Percentiles rank a stretch among this genome's conserved stretches.
Conservation (phyloP, 2,888 invertebrate genomes). For the Nephrotoma appendiculata region DNA sequence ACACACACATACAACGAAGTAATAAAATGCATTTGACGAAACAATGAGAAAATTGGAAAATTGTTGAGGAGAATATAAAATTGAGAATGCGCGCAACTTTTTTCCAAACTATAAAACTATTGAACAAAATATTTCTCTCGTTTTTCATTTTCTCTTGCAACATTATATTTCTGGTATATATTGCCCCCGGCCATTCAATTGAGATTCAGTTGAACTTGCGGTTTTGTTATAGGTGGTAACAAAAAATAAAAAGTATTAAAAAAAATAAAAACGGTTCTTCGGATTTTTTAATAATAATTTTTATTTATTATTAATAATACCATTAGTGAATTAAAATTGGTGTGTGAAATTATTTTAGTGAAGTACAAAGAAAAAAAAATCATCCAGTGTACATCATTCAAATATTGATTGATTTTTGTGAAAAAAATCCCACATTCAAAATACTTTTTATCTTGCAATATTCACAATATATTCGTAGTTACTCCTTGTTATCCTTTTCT, state of each 20-base stretch:
- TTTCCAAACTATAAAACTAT: background rate
- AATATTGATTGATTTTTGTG: background rate
- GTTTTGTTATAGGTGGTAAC: background rate
- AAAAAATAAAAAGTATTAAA: background rate
- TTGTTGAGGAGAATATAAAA: background rate
- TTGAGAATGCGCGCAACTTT: background rate
- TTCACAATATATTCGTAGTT: background rate
- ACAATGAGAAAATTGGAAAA: background rate
- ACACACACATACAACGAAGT: background rate
- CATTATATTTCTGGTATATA: conserved; percentile 8
- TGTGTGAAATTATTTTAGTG: background rate
- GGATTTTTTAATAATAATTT: background rate
- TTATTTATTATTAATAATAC: background rate
- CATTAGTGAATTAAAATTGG: background rate
- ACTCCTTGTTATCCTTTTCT: background rate
- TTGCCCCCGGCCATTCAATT: conserved; percentile 10
- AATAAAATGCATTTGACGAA: background rate
- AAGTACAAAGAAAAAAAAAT: background rate
- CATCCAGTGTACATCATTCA: background rate
- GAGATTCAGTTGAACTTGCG: conserved; percentile 10
- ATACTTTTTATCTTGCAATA: background rate
- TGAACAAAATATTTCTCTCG: background rate
- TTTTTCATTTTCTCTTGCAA: background rate
- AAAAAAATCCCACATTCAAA: background rate
- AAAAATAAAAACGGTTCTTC: background rate